Conservation (phyloP, 2,888 invertebrate species). For the Schizotus pectinicornis region DNA sequence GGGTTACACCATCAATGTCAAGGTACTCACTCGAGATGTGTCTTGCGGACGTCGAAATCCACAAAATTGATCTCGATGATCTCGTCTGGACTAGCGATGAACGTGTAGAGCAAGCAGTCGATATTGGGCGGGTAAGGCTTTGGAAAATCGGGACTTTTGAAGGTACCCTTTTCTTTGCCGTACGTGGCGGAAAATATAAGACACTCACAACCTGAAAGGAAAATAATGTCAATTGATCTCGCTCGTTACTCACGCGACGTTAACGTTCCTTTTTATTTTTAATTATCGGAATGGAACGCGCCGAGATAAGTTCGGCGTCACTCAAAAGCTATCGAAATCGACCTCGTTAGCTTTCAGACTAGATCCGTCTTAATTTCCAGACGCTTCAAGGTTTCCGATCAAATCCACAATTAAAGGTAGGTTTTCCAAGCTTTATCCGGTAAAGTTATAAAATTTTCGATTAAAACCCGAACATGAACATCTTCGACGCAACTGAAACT, state of each 20-base stretch:
- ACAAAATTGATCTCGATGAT: constrained; percentile 83
- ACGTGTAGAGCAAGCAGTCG: constrained; percentile 85
- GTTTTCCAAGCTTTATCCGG: no score
- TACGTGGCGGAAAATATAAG: constrained; percentile 80
- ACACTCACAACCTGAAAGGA: constrained; percentile 80
- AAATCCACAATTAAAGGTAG: no score
- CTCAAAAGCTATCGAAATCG: not conserved
- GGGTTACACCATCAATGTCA: constrained; percentile 25
- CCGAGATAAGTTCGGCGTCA: not conserved
- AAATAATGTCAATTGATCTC: constrained; percentile 2
- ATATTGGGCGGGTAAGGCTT: constrained; percentile 74
- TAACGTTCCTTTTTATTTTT: not conserved
- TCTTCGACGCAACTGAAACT: no score
- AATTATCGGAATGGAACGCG: not conserved
- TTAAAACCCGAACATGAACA: no score
- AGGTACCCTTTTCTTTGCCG: constrained; percentile 78
- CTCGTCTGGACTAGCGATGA: constrained; percentile 78
- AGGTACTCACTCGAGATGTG: constrained; percentile 69
- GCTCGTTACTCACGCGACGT: not conserved
- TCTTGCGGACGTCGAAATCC: constrained; percentile 77
- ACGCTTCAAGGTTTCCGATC: not conserved
- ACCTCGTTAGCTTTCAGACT: not conserved
- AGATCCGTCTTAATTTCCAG: not conserved
- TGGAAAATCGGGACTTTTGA: constrained; percentile 86
- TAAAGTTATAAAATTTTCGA: no score